phyloP scores from a whole-genome alignment of 2,888 invertebrate genomes.

The Melolontha melolontha region DNA sequence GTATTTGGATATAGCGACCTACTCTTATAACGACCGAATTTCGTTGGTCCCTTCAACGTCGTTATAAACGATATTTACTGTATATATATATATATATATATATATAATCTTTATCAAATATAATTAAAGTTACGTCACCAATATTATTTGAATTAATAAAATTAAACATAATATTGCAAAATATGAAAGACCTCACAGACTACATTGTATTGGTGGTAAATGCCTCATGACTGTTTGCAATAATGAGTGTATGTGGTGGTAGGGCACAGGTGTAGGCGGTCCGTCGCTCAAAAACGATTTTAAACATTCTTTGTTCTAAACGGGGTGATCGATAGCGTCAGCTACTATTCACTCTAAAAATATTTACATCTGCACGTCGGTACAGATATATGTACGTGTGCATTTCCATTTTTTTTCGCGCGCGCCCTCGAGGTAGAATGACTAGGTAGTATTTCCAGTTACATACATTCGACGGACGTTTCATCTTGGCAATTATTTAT shows the following conservation, averaged over 20 bases:
- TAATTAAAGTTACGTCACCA: too few species aligned
- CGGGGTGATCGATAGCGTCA: slow-evolving; percentile 48
- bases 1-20: too few species aligned
- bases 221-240: too few species aligned
- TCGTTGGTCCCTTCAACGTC: too few species aligned
- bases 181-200: too few species aligned
- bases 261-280: slow-evolving; percentile 31
- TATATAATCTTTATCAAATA: too few species aligned
- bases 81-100: too few species aligned
- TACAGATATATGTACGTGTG: slow-evolving; percentile 29
- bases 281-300: slow-evolving; percentile 39
- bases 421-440: slow-evolving; percentile 9
- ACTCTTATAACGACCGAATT: too few species aligned
- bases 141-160: too few species aligned
- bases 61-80: too few species aligned
- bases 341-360: slow-evolving; percentile 50
- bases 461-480: slow-evolving; percentile 1
- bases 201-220: too few species aligned
- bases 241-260: slow-evolving; percentile 8
- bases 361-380: slow-evolving; percentile 45
- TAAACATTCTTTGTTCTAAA: slow-evolving; percentile 49
- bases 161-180: too few species aligned
- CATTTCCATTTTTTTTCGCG: slow-evolving; percentile 26
- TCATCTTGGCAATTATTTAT: slow-evolving; percentile 30
- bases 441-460: slow-evolving; percentile 15